These are phyloP conservation scores for Cyclophora albipunctata DNA, from an alignment of 2,888 invertebrate species.

Conservation along the genomic window DNA sequence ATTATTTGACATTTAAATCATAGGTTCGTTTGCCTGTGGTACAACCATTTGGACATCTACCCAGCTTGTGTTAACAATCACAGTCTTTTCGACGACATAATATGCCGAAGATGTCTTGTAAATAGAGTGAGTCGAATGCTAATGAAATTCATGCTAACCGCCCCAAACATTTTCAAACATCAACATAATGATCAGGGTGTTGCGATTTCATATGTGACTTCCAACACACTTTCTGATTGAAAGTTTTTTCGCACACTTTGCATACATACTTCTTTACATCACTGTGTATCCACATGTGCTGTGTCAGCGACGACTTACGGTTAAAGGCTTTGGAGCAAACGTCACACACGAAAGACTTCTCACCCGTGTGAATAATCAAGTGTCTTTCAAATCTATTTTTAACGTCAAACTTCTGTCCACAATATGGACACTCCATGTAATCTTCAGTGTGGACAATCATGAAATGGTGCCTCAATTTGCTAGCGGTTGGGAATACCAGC, in stretches of 20 bases:
- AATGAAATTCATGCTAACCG: too few species aligned
- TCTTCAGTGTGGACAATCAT: slow-evolving; percentile 40
- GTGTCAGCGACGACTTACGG: slow-evolving; percentile 44
- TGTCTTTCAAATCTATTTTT: slow-evolving; percentile 61
- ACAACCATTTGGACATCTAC: too few species aligned
- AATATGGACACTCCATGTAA: slow-evolving; percentile 37
- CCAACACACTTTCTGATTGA: slow-evolving; percentile 45
- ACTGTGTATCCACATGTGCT: slow-evolving; percentile 59
- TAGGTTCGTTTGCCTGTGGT: too few species aligned
- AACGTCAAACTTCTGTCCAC: slow-evolving; percentile 53
- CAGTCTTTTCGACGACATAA: too few species aligned
- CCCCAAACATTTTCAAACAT: too few species aligned
- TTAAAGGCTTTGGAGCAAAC: slow-evolving; percentile 58
- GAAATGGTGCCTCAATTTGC: slow-evolving; percentile 39
- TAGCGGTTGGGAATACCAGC: slow-evolving; percentile 31
- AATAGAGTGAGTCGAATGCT: too few species aligned
- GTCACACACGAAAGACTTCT: slow-evolving; percentile 59
- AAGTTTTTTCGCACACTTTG: slow-evolving; percentile 40
- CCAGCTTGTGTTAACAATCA: too few species aligned
- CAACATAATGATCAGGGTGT: slow-evolving; percentile 38
- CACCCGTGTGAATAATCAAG: slow-evolving; percentile 59
- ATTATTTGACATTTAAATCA: too few species aligned
- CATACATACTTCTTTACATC: slow-evolving; percentile 48
- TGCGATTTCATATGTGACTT: slow-evolving; percentile 54
- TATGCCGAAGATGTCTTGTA: too few species aligned